A percentile compares a stretch with the other conserved stretches of the same genome.
These are phyloP conservation scores for Sciaenops ocellatus DNA, from an alignment of 2,797 vertebrate species.

Conservation along the genomic window DNA sequence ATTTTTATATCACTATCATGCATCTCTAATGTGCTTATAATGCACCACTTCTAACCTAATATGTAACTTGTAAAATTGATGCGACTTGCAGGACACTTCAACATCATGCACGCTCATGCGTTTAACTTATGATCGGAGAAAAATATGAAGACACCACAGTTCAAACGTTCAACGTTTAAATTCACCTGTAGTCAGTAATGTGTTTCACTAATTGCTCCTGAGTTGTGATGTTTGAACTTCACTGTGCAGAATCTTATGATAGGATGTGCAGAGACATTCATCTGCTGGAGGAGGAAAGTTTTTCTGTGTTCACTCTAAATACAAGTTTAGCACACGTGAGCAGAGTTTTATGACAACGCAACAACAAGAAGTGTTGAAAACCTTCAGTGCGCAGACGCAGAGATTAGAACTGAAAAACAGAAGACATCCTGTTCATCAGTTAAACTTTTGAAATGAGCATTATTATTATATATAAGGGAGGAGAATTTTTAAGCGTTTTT, in stretches of 20 bases:
- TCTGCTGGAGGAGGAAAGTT: not conserved
- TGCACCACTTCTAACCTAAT: not conserved
- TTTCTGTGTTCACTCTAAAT: not conserved
- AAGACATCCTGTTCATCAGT: too few species aligned
- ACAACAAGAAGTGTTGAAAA: too few species aligned
- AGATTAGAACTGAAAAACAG: too few species aligned
- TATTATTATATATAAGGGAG: too few species aligned
- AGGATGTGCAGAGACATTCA: not conserved
- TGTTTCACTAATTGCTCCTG: not conserved
- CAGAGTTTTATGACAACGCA: not conserved
- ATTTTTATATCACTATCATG: too few species aligned
- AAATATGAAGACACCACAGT: too few species aligned
- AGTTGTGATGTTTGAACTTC: not conserved
- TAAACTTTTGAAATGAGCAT: too few species aligned
- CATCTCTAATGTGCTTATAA: not conserved
- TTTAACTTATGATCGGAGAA: not conserved
- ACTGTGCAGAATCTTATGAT: not conserved
- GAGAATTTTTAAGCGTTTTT: too few species aligned
- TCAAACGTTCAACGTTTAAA: too few species aligned
- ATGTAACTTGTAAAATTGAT: not conserved
- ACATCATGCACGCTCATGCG: not conserved
- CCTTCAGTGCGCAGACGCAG: too few species aligned
- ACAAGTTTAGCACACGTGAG: not conserved
- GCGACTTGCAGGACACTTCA: not conserved
- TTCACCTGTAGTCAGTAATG: too few species aligned